Evolutionary conservation across 2,888 invertebrate species (phyloP), one percentile per base, ranked within the genome.

Genomic region (Rhogogaster chlorosoma): DNA sequence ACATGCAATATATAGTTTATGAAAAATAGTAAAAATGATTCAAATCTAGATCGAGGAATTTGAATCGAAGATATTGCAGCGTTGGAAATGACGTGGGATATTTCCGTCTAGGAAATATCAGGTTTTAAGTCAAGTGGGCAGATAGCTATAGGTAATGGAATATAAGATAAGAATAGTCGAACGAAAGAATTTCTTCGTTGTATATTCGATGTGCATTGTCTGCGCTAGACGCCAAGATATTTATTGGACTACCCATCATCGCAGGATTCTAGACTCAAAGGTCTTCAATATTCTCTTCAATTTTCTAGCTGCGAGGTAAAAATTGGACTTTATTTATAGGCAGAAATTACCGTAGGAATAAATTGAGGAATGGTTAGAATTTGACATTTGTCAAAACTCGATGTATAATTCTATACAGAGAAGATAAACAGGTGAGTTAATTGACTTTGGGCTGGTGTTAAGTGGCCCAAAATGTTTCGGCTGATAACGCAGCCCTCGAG

Each of bases 21-120:
- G n/a, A 70, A 32, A 53, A 36, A 36, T 70, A 7, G 15, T 18
- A 32, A 18, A 36, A 70, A 70, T 36, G 18, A 70, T 29, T 70
- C n/a, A 49, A 15, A n/a, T 29, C 2, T 29, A 45, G 32, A 77
- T 29, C 29, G 75, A 9, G 53, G 26, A 36, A 78, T 57, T 78
- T 18, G 32, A 57, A 78, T 57, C 32, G 57, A 57, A 36, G 36
- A 38, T 78, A 49, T 77, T 18, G 42, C 45, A 42, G 49, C 45
- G 53, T 36, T 78, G 78, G 61, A 78, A 78, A 57, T 36, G 61
- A 57, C 38, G 36, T 57, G 61, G 78, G 9, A 36, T 38, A 78
- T 57, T 78, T 78, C 26, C 36, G 36, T n/a, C 57, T 32, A 78
- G 78, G 45, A 78, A 78, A 78, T 78, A 78, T 53, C 22, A 78